A percentile compares a stretch with the other conserved stretches of the same genome.
Evolutionary conservation across 2,113 vertebrate genomes (phyloP).

Genomic region (Fregetta grallaria): DNA sequence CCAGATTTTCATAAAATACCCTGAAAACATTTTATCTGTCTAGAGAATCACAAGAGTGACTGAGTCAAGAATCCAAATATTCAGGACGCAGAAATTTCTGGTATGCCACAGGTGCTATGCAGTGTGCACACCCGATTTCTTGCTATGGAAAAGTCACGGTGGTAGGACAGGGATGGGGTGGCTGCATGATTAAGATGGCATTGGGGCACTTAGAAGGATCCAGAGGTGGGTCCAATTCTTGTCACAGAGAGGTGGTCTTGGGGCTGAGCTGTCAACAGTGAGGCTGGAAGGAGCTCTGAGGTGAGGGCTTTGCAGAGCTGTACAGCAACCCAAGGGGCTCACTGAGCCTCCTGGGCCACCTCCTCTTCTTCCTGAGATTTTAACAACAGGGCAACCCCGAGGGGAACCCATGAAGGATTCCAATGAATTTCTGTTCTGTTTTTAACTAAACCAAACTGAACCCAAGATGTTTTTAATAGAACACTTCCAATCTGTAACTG

Average conservation of each 20-base stretch:
- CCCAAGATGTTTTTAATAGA: background rate
- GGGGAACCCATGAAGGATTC: background rate
- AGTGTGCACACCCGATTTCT: background rate
- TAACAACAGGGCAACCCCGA: background rate
- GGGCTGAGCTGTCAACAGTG: background rate
- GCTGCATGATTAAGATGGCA: background rate
- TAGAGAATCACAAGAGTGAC: background rate
- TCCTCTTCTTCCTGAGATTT: background rate
- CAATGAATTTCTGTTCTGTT: background rate
- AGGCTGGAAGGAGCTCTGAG: background rate
- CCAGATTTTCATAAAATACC: background rate
- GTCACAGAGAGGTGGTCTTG: background rate
- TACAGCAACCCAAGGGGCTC: background rate
- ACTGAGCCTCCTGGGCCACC: background rate
- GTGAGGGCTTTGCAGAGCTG: background rate
- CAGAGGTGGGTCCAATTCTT: background rate
- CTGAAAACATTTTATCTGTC: background rate
- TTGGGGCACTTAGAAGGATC: background rate
- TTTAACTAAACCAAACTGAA: background rate
- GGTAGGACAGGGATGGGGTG: background rate
- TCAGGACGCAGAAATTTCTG: background rate
- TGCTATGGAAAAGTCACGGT: background rate
- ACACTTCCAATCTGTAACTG: background rate
- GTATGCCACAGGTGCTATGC: background rate
- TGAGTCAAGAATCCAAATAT: background rate